phyloP scores from a whole-genome alignment of 2,888 invertebrate species.

The Lysandra bellargus region DNA sequence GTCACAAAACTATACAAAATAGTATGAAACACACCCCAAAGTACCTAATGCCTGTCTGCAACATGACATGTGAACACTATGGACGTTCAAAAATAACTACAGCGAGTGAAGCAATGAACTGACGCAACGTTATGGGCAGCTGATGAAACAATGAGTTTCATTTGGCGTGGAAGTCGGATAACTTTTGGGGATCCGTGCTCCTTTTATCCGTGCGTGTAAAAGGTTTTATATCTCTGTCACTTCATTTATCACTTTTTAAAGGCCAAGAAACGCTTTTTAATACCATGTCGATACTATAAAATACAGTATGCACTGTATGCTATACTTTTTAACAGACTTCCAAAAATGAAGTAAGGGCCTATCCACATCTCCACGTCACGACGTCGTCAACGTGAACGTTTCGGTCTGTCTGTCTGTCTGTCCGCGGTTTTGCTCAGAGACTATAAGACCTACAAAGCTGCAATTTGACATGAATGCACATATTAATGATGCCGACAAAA shows the following conservation, averaged over 20 bases:
- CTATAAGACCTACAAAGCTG: too few relatives aligned
- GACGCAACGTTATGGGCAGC: neutral
- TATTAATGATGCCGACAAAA: too few relatives aligned
- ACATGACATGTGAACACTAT: neutral
- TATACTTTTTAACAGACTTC: too few relatives aligned
- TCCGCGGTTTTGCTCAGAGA: too few relatives aligned
- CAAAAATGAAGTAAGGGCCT: too few relatives aligned
- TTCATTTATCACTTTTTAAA: neutral
- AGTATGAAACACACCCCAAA: neutral
- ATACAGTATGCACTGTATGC: too few relatives aligned
- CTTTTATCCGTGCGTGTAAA: neutral
- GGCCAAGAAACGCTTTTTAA: too few relatives aligned
- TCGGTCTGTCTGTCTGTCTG: too few relatives aligned
- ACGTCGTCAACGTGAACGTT: too few relatives aligned
- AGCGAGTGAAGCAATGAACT: neutral
- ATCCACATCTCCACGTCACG: too few relatives aligned
- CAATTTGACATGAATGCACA: too few relatives aligned
- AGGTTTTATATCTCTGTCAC: neutral
- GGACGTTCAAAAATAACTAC: constrained; percentile 3
- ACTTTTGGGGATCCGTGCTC: neutral
- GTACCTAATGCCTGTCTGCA: neutral
- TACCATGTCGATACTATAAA: too few relatives aligned
- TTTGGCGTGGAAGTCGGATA: neutral
- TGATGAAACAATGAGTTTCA: neutral
- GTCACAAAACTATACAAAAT: neutral